These are phyloP conservation scores for Drosophila putrida DNA, from an alignment of 2,888 invertebrate species.

Conservation along the genomic window DNA sequence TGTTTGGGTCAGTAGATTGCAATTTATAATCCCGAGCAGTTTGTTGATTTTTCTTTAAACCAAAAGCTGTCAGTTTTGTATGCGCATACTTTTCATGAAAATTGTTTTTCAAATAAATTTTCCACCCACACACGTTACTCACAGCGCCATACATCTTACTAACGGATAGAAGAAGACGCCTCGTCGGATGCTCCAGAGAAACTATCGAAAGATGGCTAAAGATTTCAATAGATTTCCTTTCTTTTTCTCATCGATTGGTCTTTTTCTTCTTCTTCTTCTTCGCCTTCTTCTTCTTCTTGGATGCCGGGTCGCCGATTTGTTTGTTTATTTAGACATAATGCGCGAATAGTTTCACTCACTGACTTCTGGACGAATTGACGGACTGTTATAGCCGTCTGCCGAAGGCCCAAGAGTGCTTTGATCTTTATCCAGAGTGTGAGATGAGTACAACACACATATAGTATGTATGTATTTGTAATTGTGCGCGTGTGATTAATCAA, in stretches of 20 bases:
- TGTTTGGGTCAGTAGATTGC: conserved; percentile 68
- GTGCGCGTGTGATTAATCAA: conserved; percentile 71
- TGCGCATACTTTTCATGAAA: conserved; percentile 79
- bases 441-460: conserved; percentile 19
- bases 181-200: conserved; percentile 9
- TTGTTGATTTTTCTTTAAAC: conserved; percentile 74
- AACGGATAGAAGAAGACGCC: conserved; percentile 23
- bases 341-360: conserved; percentile 79
- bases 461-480: conserved; percentile 22
- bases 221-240: conserved; percentile 53
- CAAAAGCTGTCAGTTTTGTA: conserved; percentile 76
- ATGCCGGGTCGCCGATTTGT: conserved; percentile 46
- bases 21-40: conserved; percentile 66
- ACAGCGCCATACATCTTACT: conserved; percentile 67
- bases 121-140: conserved; percentile 53
- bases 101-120: conserved; percentile 81
- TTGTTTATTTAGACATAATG: conserved; percentile 80
- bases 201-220: conserved; percentile 42
- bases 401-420: conserved; percentile 59
- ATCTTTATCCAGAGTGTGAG: conserved; percentile 69
- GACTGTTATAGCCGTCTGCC: conserved; percentile 45
- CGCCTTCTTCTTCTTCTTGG: conserved; percentile 8
- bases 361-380: conserved; percentile 57
- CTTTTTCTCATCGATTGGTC: conserved; percentile 36
- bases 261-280: conserved; percentile 12